These are phyloP conservation scores for Pomatostomus ruficeps DNA, from an alignment of 2,113 vertebrate species.

Conservation along the genomic window DNA sequence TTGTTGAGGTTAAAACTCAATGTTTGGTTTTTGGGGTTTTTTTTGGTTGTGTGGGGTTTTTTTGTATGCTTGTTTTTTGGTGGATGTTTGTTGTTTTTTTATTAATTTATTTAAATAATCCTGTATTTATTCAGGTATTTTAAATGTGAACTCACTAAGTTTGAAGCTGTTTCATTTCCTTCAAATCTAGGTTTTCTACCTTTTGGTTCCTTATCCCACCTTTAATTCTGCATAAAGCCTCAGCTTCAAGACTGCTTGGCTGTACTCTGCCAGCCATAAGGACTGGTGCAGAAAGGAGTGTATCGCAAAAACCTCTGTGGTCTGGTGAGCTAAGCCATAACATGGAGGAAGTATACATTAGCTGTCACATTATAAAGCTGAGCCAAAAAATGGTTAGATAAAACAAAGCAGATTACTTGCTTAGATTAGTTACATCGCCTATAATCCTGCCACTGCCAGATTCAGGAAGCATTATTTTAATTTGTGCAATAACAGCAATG, in stretches of 20 bases:
- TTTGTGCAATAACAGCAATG: background rate
- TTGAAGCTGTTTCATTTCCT: background rate
- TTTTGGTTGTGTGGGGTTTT: background rate
- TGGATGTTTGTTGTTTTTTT: background rate
- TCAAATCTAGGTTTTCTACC: background rate
- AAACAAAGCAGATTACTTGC: background rate
- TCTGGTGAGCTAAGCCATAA: background rate
- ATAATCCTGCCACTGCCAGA: background rate
- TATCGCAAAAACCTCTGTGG: too few species aligned
- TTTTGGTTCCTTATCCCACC: background rate
- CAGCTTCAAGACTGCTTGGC: background rate
- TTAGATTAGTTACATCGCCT: background rate
- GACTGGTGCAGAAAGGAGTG: rapidly evolving
- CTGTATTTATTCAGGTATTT: background rate
- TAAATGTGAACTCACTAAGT: background rate
- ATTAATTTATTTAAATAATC: background rate
- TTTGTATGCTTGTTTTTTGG: background rate
- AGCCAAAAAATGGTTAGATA: background rate
- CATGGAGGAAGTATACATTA: background rate
- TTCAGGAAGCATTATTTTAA: background rate
- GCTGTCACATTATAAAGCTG: background rate
- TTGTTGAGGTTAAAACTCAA: background rate
- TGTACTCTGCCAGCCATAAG: background rate
- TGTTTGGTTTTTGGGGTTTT: background rate
- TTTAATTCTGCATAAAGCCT: background rate